Conservation (phyloP, 2,113 vertebrate species). For the Oryzias melastigma region DNA sequence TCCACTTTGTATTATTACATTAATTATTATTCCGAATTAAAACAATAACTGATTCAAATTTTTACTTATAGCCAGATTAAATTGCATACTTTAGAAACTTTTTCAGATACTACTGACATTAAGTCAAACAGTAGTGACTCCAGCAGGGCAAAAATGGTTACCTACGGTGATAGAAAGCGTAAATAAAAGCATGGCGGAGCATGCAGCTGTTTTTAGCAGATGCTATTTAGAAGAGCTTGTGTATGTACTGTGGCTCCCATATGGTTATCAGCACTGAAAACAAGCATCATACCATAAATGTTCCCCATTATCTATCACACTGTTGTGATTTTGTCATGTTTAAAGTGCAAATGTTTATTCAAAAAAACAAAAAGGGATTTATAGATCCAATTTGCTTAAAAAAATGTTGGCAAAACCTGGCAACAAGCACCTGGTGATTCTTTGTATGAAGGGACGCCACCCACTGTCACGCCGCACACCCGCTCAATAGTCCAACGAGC, state of each 20-base stretch:
- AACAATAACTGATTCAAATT: too few species aligned
- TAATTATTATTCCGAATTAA: too few species aligned
- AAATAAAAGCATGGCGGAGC: slow-evolving; percentile 48
- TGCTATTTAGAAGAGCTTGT: slow-evolving; percentile 56
- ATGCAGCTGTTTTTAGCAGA: slow-evolving; percentile 64
- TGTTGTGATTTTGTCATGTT: slow-evolving; percentile 14
- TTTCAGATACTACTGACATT: too few species aligned
- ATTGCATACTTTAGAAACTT: too few species aligned
- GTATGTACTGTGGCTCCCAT: slow-evolving; percentile 56
- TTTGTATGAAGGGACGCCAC: slow-evolving; percentile 71
- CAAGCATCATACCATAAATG: slow-evolving; percentile 20
- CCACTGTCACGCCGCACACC: slow-evolving; percentile 82
- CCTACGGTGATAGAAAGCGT: slow-evolving; percentile 22
- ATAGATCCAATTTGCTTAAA: slow-evolving; percentile 33
- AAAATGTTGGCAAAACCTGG: slow-evolving; percentile 61
- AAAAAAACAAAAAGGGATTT: background rate
- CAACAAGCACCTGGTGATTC: slow-evolving; percentile 49
- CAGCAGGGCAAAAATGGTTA: slow-evolving; percentile 53
- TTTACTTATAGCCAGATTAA: too few species aligned
- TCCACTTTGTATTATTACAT: too few species aligned
- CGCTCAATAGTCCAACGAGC: slow-evolving; percentile 79
- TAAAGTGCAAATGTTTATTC: background rate
- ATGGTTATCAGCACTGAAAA: slow-evolving; percentile 55
- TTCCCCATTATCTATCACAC: slow-evolving; percentile 3
- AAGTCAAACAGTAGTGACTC: slow-evolving; percentile 29